Evolutionary conservation across 2,888 invertebrate genomes (phyloP).

Genomic region (Nesidiocoris tenuis): DNA sequence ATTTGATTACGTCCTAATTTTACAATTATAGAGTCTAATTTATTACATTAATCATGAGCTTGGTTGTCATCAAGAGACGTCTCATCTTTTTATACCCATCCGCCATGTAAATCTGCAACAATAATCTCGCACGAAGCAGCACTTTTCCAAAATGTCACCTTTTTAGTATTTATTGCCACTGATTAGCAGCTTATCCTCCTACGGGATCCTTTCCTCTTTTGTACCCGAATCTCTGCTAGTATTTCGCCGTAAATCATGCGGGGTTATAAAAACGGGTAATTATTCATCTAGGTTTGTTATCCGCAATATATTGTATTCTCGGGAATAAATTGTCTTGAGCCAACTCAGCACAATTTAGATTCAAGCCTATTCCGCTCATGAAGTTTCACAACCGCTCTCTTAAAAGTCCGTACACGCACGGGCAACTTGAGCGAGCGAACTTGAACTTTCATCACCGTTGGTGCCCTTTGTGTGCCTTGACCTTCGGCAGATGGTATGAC

Average conservation of each 20-base stretch:
- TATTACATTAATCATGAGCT: too few species aligned
- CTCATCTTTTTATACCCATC: not conserved
- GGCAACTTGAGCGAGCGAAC: too few species aligned
- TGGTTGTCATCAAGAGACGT: too few species aligned
- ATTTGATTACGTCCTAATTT: too few species aligned
- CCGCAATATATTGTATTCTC: not conserved
- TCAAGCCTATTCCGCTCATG: not conserved
- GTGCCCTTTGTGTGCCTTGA: too few species aligned
- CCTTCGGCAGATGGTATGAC: too few species aligned
- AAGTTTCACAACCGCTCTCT: too few species aligned
- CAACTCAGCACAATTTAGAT: not conserved
- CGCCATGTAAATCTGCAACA: not conserved
- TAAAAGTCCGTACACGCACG: too few species aligned
- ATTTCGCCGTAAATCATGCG: slow-evolving; percentile 11
- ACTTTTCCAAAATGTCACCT: slow-evolving; percentile 18
- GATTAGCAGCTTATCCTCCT: slow-evolving; percentile 18
- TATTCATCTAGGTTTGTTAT: slow-evolving; percentile 19
- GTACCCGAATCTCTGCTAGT: slow-evolving; percentile 8
- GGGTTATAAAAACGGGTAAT: slow-evolving; percentile 9
- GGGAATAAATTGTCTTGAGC: not conserved
- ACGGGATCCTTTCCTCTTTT: slow-evolving; percentile 12
- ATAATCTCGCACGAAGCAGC: not conserved
- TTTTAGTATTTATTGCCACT: slow-evolving; percentile 25
- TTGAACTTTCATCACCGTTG: too few species aligned
- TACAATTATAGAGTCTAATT: too few species aligned